Evolutionary conservation across 2,888 invertebrate species (phyloP).

Genomic region (Tenthredo scrophulariae): DNA sequence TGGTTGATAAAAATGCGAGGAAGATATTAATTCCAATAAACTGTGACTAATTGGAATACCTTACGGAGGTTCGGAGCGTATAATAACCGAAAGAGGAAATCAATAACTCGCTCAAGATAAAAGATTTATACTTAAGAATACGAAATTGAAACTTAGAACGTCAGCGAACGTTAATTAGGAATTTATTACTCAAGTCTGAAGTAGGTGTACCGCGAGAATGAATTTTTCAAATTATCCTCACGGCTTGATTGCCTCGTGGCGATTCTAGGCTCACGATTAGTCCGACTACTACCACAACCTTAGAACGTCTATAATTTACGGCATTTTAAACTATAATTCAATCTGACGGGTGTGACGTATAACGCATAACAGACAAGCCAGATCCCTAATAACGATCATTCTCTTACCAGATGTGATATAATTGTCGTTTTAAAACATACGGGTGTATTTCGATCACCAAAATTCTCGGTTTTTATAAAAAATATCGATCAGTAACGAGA

Average conservation of each 20-base stretch:
- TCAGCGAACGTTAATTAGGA: slow-evolving; percentile 35
- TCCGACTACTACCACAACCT: not conserved
- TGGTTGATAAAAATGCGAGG: not conserved
- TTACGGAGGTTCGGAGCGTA: not conserved
- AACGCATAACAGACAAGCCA: slow-evolving; percentile 40
- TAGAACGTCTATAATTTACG: slow-evolving; percentile 35
- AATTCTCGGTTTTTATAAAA: not conserved
- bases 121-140: slow-evolving; percentile 16
- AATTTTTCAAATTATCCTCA: slow-evolving; percentile 17
- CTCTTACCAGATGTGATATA: not conserved
- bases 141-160: slow-evolving; percentile 34
- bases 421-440: not conserved
- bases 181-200: slow-evolving; percentile 32
- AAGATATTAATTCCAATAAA: not conserved
- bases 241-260: slow-evolving; percentile 27
- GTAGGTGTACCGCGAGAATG: not conserved
- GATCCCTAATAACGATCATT: not conserved
- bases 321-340: slow-evolving; percentile 43
- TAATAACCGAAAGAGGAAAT: not conserved
- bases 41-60: not conserved
- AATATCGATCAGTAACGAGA: not conserved
- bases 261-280: slow-evolving; percentile 39
- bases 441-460: not conserved
- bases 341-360: slow-evolving; percentile 45
- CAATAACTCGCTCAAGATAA: not conserved